phyloP scores from a whole-genome alignment of 2,797 vertebrate species.

The Ctenochaetus hawaiiensis region DNA sequence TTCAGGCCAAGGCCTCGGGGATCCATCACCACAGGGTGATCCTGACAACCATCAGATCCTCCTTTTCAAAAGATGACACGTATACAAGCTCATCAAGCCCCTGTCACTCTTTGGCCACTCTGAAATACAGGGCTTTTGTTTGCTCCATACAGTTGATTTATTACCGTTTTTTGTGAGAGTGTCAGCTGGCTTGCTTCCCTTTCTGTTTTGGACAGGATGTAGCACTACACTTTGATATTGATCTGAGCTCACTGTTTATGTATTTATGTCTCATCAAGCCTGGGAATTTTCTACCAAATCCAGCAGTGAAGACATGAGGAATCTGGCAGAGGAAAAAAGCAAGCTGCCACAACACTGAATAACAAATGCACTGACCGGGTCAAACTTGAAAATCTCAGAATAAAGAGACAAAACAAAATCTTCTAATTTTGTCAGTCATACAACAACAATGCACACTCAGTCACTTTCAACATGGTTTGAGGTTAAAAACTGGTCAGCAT shows the following conservation, averaged over 20 bases:
- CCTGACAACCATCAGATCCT: constrained; percentile 84
- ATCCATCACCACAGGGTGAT: constrained; percentile 78
- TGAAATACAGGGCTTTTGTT: constrained; percentile 80
- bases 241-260: constrained; percentile 72
- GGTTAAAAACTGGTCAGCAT: not conserved
- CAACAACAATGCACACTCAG: not conserved
- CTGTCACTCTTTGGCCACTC: constrained; percentile 76
- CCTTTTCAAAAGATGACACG: constrained; percentile 84
- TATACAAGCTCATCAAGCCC: constrained; percentile 74
- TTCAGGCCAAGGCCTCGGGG: constrained; percentile 78
- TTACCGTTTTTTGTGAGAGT: constrained; percentile 68
- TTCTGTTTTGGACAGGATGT: constrained; percentile 81
- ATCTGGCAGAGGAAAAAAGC: constrained; percentile 65
- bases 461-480: constrained; percentile 3
- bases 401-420: not conserved
- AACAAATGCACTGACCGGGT: constrained; percentile 55
- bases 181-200: constrained; percentile 74
- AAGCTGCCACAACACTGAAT: constrained; percentile 50
- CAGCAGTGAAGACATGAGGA: constrained; percentile 67
- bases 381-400: constrained; percentile 36
- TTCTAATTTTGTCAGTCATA: not conserved
- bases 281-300: constrained; percentile 62
- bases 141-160: constrained; percentile 77
- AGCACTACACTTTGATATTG: constrained; percentile 74
- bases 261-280: constrained; percentile 74